phyloP scores from a whole-genome alignment of 2,113 vertebrate genomes.

The Litocranius walleri region DNA sequence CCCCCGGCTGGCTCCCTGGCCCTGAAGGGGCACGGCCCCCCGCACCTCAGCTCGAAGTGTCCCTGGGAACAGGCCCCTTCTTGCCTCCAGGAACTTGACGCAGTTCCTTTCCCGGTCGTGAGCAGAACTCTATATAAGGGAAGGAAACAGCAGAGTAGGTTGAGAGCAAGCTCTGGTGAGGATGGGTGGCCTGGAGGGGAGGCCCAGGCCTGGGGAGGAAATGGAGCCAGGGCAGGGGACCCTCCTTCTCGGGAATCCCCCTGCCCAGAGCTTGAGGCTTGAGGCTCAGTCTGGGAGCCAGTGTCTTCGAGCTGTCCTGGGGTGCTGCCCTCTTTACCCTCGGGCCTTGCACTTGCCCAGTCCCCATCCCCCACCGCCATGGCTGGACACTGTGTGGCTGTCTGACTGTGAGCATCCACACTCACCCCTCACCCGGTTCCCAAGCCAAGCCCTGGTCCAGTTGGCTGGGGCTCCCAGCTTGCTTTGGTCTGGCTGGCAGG shows the following conservation, averaged over 20 bases:
- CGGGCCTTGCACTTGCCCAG: background rate
- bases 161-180: background rate
- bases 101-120: conserved; percentile 37
- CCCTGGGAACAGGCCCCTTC: conserved; percentile 54
- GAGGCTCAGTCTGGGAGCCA: background rate
- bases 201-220: background rate
- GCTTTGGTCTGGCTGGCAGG: background rate
- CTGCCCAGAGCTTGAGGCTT: background rate
- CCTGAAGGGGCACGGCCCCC: background rate
- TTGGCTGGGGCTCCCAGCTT: background rate
- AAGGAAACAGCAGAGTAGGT: conserved; percentile 30
- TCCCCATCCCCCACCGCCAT: rapidly evolving
- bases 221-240: background rate
- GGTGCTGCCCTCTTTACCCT: background rate
- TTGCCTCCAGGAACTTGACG: conserved; percentile 52
- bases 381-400: background rate
- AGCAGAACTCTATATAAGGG: conserved; percentile 71
- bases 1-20: background rate
- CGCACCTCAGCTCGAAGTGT: background rate
- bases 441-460: background rate
- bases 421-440: background rate
- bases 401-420: background rate
- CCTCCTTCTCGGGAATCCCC: background rate
- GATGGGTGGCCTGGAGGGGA: background rate
- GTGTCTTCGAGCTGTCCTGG: background rate